These are phyloP conservation scores for Crotophaga sulcirostris DNA, from an alignment of 2,113 vertebrate genomes.

Conservation along the genomic window DNA sequence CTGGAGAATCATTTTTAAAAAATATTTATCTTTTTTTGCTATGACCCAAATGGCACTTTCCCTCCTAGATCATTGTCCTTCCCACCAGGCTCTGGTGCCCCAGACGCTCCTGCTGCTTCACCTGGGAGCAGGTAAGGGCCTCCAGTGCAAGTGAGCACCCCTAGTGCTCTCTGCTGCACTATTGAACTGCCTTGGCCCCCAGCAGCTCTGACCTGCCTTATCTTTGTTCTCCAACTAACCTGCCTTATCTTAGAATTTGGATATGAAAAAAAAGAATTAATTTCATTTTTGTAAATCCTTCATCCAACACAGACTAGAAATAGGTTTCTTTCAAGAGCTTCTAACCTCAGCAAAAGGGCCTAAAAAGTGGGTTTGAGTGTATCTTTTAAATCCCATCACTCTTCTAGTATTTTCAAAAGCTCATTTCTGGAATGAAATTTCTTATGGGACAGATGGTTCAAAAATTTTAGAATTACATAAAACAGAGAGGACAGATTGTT, in stretches of 20 bases:
- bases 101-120: not conserved
- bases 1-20: not conserved
- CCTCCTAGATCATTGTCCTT: not conserved
- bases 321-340: not conserved
- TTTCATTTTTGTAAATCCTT: not conserved
- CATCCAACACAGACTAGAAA: not conserved
- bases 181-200: rapidly evolving
- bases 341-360: not conserved
- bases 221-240: not conserved
- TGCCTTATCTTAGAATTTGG: not conserved
- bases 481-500: constrained; percentile 18
- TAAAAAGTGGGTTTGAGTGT: not conserved
- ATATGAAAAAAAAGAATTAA: rapidly evolving
- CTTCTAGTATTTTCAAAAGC: not conserved
- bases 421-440: constrained; percentile 6
- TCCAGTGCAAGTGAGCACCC: not conserved
- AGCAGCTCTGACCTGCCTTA: not conserved
- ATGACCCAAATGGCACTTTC: not conserved
- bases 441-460: constrained; percentile 42
- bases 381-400: not conserved
- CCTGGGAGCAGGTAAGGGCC: not conserved
- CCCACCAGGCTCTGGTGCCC: not conserved
- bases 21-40: not conserved
- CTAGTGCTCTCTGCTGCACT: not conserved
- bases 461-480: constrained; percentile 22